Percentiles rank a stretch among this genome's conserved stretches.
Conservation (phyloP, 2,888 invertebrate species). For the Amiota communis region DNA sequence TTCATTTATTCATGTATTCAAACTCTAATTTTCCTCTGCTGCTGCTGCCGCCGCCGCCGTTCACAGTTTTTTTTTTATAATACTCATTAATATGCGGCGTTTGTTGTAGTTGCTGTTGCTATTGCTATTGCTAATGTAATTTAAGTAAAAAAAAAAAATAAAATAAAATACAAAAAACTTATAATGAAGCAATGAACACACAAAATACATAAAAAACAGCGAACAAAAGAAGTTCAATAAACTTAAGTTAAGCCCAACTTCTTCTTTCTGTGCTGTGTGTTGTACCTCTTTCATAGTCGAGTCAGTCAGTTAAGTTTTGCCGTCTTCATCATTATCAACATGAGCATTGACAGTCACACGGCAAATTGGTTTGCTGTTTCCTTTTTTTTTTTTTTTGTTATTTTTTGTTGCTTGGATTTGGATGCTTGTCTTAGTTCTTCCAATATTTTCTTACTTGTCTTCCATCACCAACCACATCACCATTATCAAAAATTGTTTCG, state of each 20-base stretch:
- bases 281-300: no score
- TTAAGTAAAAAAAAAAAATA: slow-evolving; percentile 52
- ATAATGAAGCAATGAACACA: slow-evolving; percentile 60
- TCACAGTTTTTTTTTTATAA: no score
- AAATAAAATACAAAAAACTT: slow-evolving; percentile 38
- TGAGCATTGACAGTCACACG: no score
- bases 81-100: slow-evolving; percentile 62
- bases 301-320: no score
- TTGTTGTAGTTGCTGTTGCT: slow-evolving; percentile 41
- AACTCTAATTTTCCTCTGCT: no score
- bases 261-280: slow-evolving; percentile 20
- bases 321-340: neutral
- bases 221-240: slow-evolving; percentile 65
- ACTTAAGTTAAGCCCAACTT: slow-evolving; percentile 46
- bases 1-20: no score
- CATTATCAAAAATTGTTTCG: slow-evolving; percentile 15
- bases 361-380: no score
- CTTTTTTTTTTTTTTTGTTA: slow-evolving; percentile 32
- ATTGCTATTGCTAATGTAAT: slow-evolving; percentile 32
- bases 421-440: no score
- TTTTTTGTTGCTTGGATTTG: no score
- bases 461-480: no score
- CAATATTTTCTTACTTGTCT: neutral
- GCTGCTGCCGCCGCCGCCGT: no score
- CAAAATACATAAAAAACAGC: slow-evolving; percentile 44